phyloP scores from a whole-genome alignment of 1,140 invertebrate genomes.

The Teleogryllus occipitalis region DNA sequence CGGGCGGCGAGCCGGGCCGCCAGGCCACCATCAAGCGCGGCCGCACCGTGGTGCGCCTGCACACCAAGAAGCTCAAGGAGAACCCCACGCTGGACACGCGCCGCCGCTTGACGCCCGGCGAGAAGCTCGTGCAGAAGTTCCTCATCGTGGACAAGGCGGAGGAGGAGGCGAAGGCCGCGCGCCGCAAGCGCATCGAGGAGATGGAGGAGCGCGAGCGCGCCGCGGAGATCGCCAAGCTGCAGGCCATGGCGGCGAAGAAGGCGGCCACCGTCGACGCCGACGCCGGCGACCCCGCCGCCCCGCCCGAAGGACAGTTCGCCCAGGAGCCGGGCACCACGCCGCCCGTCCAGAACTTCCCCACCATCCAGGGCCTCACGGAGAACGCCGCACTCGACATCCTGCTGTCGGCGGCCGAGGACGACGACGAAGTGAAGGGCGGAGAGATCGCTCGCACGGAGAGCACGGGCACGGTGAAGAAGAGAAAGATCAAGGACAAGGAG shows the following conservation, averaged over 20 bases:
- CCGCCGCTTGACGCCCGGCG: constrained; percentile 55
- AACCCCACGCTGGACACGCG: constrained; percentile 37
- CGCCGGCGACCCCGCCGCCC: background rate
- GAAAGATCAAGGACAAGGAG: background rate
- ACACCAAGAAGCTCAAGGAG: constrained; percentile 47
- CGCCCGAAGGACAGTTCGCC: background rate
- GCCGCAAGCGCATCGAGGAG: background rate
- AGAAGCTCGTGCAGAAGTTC: constrained; percentile 65
- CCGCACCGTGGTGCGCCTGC: constrained; percentile 59
- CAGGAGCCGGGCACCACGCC: constrained; percentile 20
- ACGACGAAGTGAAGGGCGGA: background rate
- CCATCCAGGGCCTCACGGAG: constrained; percentile 21
- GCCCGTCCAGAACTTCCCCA: background rate
- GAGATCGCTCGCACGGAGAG: background rate
- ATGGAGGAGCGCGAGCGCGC: background rate
- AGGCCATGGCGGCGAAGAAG: background rate
- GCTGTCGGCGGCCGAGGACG: constrained; percentile 32
- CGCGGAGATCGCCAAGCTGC: background rate
- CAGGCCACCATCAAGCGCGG: constrained; percentile 55
- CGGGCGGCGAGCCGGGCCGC: constrained; percentile 28
- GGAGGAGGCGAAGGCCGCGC: constrained; percentile 24
- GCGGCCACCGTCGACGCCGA: background rate
- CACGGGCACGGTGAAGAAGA: background rate
- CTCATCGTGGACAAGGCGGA: constrained; percentile 50
- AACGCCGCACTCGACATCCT: constrained; percentile 38